Conservation (phyloP, 1,140 invertebrate genomes). For the Oncopeltus fasciatus region DNA sequence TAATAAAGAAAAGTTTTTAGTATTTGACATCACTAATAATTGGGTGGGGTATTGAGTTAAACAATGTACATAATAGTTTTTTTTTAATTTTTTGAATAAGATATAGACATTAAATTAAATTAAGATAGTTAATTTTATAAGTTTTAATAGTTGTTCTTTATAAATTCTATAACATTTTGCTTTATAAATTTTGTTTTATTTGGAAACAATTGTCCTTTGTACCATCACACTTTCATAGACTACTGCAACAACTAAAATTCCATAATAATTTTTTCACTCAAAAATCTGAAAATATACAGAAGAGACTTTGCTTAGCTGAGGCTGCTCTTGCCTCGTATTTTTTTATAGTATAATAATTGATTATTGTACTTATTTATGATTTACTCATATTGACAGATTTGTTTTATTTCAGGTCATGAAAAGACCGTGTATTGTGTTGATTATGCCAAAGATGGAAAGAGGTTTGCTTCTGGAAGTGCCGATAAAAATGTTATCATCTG, state of each 20-base stretch:
- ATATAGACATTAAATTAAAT: too few species aligned
- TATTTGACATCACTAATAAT: too few species aligned
- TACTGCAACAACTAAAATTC: not conserved
- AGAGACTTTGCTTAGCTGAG: too few species aligned
- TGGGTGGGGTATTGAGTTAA: too few species aligned
- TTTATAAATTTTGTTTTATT: too few species aligned
- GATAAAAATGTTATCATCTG: constrained; percentile 98
- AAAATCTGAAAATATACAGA: not conserved
- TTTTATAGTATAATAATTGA: not conserved
- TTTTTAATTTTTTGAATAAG: too few species aligned
- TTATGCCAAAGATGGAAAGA: constrained; percentile 87
- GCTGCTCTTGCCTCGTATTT: too few species aligned
- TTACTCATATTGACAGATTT: not conserved
- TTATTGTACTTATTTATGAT: not conserved
- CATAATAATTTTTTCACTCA: not conserved
- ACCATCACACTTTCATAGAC: not conserved
- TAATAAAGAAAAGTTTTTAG: too few species aligned
- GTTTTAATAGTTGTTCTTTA: too few species aligned
- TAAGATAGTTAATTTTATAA: too few species aligned
- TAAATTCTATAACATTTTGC: too few species aligned
- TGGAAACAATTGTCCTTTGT: not conserved
- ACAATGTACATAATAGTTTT: too few species aligned
- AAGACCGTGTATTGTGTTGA: constrained; percentile 84
- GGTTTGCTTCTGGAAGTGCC: constrained; percentile 91
- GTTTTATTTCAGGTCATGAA: constrained; percentile 58